These are phyloP conservation scores for Urocynchramus pylzowi DNA, from an alignment of 2,113 vertebrate genomes.

Conservation along the genomic window DNA sequence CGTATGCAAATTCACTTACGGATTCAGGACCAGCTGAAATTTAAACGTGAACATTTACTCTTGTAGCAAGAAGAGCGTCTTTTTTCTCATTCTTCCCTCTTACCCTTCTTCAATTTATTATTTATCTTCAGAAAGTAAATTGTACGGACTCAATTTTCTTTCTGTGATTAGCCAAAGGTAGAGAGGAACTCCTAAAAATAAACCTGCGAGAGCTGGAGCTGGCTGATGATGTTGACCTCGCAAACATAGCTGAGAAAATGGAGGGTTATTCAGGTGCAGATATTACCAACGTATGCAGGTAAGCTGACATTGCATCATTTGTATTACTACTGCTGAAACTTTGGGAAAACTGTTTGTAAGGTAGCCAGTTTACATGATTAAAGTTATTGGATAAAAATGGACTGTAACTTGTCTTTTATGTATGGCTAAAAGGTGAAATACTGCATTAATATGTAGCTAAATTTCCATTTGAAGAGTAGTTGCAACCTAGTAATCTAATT, in stretches of 20 bases:
- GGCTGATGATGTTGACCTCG: slow-evolving; percentile 88
- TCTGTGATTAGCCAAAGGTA: slow-evolving; percentile 80
- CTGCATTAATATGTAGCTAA: not conserved
- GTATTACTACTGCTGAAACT: not conserved
- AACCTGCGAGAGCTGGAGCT: slow-evolving; percentile 93
- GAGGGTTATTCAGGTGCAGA: slow-evolving; percentile 97
- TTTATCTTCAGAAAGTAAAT: not conserved
- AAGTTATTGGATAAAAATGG: not conserved
- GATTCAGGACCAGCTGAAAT: not conserved
- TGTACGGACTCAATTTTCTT: not conserved
- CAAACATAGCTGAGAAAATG: slow-evolving; percentile 91
- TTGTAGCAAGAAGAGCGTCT: not conserved
- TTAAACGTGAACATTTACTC: not conserved
- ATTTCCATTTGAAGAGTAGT: not conserved
- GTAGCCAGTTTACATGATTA: not conserved
- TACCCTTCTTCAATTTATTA: not conserved
- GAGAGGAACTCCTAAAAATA: slow-evolving; percentile 91
- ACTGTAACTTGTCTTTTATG: not conserved
- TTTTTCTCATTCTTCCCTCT: not conserved
- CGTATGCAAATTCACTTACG: not conserved
- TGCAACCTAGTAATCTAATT: not conserved
- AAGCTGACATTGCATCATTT: not conserved
- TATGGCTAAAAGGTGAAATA: not conserved
- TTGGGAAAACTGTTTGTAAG: not conserved
- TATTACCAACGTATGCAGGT: slow-evolving; percentile 99